phyloP scores from a whole-genome alignment of 2,888 invertebrate genomes.

The Volucella bombylans region DNA sequence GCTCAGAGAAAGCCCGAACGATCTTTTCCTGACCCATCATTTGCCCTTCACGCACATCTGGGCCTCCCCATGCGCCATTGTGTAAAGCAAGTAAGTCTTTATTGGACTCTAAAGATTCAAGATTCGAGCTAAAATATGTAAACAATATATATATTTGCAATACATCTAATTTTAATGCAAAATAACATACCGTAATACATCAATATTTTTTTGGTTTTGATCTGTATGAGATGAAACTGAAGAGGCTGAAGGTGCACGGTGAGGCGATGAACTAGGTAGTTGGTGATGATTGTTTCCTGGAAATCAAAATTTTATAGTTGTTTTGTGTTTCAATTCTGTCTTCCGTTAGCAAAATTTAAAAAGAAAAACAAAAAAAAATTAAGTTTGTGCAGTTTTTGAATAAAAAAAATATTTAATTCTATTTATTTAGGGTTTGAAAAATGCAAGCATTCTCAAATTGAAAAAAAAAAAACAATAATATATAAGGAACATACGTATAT shows the following conservation, averaged over 20 bases:
- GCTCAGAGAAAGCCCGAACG: conserved; percentile 91
- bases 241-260: conserved; percentile 71
- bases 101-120: conserved; percentile 83
- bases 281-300: conserved; percentile 73
- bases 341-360: too few relatives aligned
- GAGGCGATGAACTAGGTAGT: conserved; percentile 76
- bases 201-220: conserved; percentile 79
- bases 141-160: neutral
- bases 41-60: conserved; percentile 78
- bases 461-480: too few relatives aligned
- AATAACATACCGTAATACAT: conserved; percentile 78
- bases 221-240: conserved; percentile 78
- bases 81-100: conserved; percentile 87
- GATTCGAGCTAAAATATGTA: conserved; percentile 78
- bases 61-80: conserved; percentile 86
- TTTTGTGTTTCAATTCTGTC: too few relatives aligned
- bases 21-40: conserved; percentile 91
- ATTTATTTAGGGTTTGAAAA: too few relatives aligned
- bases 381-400: too few relatives aligned
- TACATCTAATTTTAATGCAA: neutral
- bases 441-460: too few relatives aligned
- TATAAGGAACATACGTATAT: too few relatives aligned
- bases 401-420: too few relatives aligned
- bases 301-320: neutral
- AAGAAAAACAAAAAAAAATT: too few relatives aligned